Evolutionary conservation across 2,888 invertebrate genomes (phyloP).

Genomic region (Thereva unica): DNA sequence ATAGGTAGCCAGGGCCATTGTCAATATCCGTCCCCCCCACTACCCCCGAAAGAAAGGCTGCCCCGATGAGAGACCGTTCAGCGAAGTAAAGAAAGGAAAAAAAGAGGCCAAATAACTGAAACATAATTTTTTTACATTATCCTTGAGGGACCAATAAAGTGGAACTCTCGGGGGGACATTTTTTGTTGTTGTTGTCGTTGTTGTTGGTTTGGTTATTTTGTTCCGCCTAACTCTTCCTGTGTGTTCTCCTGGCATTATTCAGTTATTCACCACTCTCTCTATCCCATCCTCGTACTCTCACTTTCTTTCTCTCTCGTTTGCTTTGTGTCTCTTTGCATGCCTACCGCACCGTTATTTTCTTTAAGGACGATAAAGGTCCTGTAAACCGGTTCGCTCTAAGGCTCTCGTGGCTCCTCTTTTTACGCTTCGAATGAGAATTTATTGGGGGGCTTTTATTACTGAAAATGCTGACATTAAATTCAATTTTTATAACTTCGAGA

Average conservation of each 20-base stretch:
- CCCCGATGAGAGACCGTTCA: too few species aligned
- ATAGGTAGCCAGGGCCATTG: slow-evolving; percentile 32
- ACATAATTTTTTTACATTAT: slow-evolving; percentile 40
- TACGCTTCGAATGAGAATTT: slow-evolving; percentile 32
- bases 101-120: slow-evolving; percentile 16
- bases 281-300: too few species aligned
- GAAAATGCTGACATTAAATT: slow-evolving; percentile 37
- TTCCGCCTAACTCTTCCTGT: slow-evolving; percentile 29
- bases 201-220: background rate
- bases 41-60: slow-evolving; percentile 15
- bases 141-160: slow-evolving; percentile 37
- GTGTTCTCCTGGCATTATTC: slow-evolving; percentile 7
- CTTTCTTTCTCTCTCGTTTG: too few species aligned
- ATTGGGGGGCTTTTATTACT: slow-evolving; percentile 36
- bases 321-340: too few species aligned
- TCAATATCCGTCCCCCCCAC: slow-evolving; percentile 30
- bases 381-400: too few species aligned
- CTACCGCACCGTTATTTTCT: too few species aligned
- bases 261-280: background rate
- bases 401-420: slow-evolving; percentile 1
- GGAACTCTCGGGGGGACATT: slow-evolving; percentile 30
- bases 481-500: slow-evolving; percentile 38
- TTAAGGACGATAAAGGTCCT: too few species aligned
- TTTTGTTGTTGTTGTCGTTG: slow-evolving; percentile 30
- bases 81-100: too few species aligned